phyloP scores from a whole-genome alignment of 2,113 vertebrate genomes.

The Tylochromis polylepis region DNA sequence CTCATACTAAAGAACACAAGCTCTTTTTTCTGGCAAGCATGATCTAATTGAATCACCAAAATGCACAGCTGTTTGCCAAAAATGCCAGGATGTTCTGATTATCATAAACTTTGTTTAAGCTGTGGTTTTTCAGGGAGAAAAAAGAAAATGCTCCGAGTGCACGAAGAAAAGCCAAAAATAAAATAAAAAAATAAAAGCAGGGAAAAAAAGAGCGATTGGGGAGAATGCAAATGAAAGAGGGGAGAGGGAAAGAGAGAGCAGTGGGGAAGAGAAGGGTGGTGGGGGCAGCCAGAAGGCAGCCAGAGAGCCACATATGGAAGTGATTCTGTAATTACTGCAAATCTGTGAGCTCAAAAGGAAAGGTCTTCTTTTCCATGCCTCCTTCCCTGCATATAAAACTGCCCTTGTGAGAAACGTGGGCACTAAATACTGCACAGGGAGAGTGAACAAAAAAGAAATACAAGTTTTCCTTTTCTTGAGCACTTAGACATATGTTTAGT shows the following conservation, averaged over 20 bases:
- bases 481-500: slow-evolving; percentile 8
- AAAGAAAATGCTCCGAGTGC: slow-evolving; percentile 7
- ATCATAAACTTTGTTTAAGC: slow-evolving; percentile 73
- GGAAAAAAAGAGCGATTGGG: slow-evolving; percentile 29
- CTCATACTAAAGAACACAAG: slow-evolving; percentile 2
- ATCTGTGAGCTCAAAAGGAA: slow-evolving; percentile 79
- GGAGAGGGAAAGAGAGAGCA: slow-evolving; percentile 34
- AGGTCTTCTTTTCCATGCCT: slow-evolving; percentile 76
- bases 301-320: slow-evolving; percentile 81
- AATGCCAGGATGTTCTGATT: slow-evolving; percentile 78
- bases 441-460: slow-evolving; percentile 8
- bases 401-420: slow-evolving; percentile 68
- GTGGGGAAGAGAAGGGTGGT: slow-evolving; percentile 52
- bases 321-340: slow-evolving; percentile 82
- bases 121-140: slow-evolving; percentile 53
- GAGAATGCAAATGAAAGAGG: slow-evolving; percentile 64
- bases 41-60: slow-evolving; percentile 70
- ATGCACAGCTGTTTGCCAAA: slow-evolving; percentile 58
- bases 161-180: slow-evolving; percentile 24
- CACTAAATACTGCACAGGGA: slow-evolving; percentile 49
- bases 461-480: slow-evolving; percentile 30
- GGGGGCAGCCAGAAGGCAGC: slow-evolving; percentile 69
- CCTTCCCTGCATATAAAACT: slow-evolving; percentile 72
- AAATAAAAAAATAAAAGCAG: slow-evolving; percentile 21
- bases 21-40: slow-evolving; percentile 14